These are phyloP conservation scores for Ptilonorhynchus violaceus DNA, from an alignment of 2,113 vertebrate genomes.

Conservation along the genomic window DNA sequence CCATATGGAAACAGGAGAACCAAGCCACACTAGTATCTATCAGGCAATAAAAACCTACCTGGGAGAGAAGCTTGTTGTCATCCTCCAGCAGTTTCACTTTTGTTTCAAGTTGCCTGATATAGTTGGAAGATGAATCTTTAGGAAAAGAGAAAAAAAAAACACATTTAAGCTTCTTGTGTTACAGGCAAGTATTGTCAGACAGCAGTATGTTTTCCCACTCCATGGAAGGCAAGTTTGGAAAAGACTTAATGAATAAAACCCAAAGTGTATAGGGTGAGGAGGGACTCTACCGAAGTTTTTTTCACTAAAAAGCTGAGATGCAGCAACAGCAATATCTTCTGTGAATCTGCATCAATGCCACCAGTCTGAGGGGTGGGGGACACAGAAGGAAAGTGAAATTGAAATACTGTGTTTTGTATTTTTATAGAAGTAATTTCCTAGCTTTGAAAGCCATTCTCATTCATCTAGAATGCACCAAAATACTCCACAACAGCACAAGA, in stretches of 20 bases:
- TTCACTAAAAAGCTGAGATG: background rate
- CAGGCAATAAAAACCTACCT: conserved; percentile 75
- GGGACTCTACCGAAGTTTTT: background rate
- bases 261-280: background rate
- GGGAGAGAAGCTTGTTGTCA: conserved; percentile 87
- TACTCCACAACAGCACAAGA: background rate
- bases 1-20: background rate
- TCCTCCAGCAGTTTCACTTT: conserved; percentile 92
- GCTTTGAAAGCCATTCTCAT: background rate
- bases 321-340: background rate
- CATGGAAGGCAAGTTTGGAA: background rate
- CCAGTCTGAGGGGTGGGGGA: too few species aligned
- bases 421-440: background rate
- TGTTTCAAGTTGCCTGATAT: conserved; percentile 91
- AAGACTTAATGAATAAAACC: background rate
- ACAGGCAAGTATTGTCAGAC: background rate
- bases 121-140: conserved; percentile 89
- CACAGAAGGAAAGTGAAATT: background rate
- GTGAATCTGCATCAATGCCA: background rate
- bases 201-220: background rate
- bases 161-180: background rate
- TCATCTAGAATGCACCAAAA: background rate
- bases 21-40: background rate
- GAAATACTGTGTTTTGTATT: background rate
- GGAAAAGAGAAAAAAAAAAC: background rate